These are phyloP conservation scores for Erebia aethiops DNA, from an alignment of 2,888 invertebrate genomes.

Conservation along the genomic window DNA sequence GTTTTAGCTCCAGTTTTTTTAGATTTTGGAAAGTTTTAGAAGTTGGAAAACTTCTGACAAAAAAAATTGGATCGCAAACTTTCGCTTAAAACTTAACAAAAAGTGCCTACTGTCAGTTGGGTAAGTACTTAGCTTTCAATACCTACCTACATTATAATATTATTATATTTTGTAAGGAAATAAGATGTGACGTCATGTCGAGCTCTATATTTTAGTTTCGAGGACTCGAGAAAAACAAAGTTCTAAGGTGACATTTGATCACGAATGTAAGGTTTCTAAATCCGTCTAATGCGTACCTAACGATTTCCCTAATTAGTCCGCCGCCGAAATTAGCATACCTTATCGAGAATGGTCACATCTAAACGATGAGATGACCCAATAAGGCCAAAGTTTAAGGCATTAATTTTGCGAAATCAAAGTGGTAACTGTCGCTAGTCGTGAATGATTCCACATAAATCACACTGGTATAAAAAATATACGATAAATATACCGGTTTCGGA, in stretches of 20 bases:
- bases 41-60: too few relatives aligned
- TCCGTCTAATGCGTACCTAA: constrained; percentile 18
- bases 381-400: constrained; percentile 48
- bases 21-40: too few relatives aligned
- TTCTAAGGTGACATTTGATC: constrained; percentile 26
- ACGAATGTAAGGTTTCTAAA: constrained; percentile 14
- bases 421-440: constrained; percentile 25
- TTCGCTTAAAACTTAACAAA: too few relatives aligned
- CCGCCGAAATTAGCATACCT: constrained; percentile 26
- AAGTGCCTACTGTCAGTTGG: too few relatives aligned
- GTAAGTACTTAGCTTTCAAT: too few relatives aligned
- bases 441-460: constrained; percentile 49
- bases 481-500: constrained; percentile 52
- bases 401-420: constrained; percentile 50
- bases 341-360: constrained; percentile 6
- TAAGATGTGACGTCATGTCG: not conserved
- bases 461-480: constrained; percentile 41
- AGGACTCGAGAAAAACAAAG: constrained; percentile 8
- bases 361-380: constrained; percentile 45
- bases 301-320: constrained; percentile 25
- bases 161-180: not conserved
- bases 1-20: too few relatives aligned
- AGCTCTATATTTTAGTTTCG: not conserved
- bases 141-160: not conserved
- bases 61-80: too few relatives aligned